phyloP scores from a whole-genome alignment of 2,888 invertebrate genomes.

The Drosophila rubida region DNA sequence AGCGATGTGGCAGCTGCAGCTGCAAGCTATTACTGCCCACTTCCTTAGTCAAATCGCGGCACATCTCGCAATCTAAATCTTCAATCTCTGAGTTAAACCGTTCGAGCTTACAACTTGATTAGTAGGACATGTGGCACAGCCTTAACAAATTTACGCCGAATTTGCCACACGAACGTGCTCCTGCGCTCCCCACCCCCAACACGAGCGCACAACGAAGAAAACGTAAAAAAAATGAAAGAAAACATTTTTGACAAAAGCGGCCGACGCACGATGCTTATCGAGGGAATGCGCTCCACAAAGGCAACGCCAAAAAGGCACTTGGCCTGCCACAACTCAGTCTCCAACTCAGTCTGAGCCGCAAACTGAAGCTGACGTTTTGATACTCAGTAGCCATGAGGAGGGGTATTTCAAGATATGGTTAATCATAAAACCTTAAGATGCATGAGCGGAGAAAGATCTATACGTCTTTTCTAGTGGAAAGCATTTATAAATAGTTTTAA shows the following conservation, averaged over 20 bases:
- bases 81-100: not conserved
- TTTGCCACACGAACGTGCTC: conserved; percentile 42
- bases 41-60: conserved; percentile 28
- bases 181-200: not conserved
- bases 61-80: not conserved
- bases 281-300: conserved; percentile 29
- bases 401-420: not conserved
- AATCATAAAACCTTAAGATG: not conserved
- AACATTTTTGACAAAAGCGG: conserved; percentile 35
- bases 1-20: conserved; percentile 44
- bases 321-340: conserved; percentile 16
- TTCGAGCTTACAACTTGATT: conserved; percentile 52
- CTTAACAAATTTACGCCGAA: conserved; percentile 65
- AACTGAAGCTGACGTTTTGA: conserved; percentile 5
- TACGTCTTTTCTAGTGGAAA: too few species aligned
- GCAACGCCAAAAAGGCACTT: conserved; percentile 33
- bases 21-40: conserved; percentile 68
- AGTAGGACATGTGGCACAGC: conserved; percentile 40
- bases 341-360: not conserved
- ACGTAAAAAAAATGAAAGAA: not conserved
- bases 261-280: conserved; percentile 61
- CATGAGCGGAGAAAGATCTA: too few species aligned
- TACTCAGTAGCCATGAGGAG: not conserved
- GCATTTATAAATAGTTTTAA: too few species aligned
- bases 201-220: not conserved